phyloP scores from a whole-genome alignment of 92 coral and sea anemone species.

The Chrysogorgia sp. region DNA sequence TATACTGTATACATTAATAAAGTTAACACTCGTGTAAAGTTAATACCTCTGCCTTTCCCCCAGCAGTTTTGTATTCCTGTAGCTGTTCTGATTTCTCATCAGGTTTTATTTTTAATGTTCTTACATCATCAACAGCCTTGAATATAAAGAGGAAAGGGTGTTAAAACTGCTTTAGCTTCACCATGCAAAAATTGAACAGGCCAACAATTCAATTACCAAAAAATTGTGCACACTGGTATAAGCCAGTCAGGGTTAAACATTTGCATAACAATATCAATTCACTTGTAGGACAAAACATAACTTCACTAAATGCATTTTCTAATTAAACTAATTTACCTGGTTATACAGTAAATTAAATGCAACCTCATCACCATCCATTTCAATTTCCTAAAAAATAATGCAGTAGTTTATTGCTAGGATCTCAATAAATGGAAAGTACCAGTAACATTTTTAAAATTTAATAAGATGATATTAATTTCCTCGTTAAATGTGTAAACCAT shows the following conservation, averaged over 20 bases:
- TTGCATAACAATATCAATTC: not conserved
- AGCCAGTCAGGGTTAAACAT: not conserved
- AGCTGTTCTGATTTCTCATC: slow-evolving; percentile 69
- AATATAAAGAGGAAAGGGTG: too few relatives aligned
- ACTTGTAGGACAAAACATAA: not conserved
- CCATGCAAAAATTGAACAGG: too few relatives aligned
- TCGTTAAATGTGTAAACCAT: too few relatives aligned
- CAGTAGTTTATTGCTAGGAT: not conserved
- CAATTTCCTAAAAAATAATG: slow-evolving; percentile 72
- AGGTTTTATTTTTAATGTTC: slow-evolving; percentile 72
- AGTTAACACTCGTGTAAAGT: not conserved
- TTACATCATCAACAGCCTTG: slow-evolving; percentile 85
- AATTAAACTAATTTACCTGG: slow-evolving; percentile 64
- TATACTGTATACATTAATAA: not conserved
- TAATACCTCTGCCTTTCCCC: slow-evolving; percentile 83
- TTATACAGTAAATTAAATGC: slow-evolving; percentile 77
- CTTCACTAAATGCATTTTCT: too few relatives aligned
- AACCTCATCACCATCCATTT: slow-evolving; percentile 75
- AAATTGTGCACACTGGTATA: not conserved
- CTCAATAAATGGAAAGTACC: too few relatives aligned
- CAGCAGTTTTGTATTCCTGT: slow-evolving; percentile 70
- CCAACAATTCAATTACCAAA: too few relatives aligned
- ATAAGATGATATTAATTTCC: too few relatives aligned
- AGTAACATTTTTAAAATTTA: too few relatives aligned
- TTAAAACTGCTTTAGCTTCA: too few relatives aligned